Evolutionary conservation across 2,797 vertebrate species (phyloP).

Genomic region (Ataeniobius toweri): DNA sequence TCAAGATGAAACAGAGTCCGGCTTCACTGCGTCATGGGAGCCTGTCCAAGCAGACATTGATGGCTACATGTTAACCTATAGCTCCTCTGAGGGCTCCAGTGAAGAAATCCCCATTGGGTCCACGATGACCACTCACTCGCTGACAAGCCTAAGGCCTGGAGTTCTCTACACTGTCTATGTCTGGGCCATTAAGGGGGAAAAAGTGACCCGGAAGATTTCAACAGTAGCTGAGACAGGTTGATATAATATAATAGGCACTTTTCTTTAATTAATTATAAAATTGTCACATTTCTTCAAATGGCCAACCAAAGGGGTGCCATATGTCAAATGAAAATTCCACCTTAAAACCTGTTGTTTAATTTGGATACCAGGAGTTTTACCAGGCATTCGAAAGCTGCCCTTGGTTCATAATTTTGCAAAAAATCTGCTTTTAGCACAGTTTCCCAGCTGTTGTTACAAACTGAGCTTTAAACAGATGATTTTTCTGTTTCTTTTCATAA

Average conservation of each 20-base stretch:
- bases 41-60: constrained; percentile 77
- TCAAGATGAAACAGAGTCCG: constrained; percentile 78
- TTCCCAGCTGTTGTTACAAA: constrained; percentile 5
- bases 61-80: constrained; percentile 82
- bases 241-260: not conserved
- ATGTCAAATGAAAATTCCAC: not conserved
- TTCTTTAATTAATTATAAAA: not conserved
- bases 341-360: not conserved
- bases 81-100: constrained; percentile 72
- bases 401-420: not conserved
- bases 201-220: constrained; percentile 75
- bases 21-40: constrained; percentile 81
- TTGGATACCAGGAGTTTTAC: not conserved
- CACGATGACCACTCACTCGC: constrained; percentile 70
- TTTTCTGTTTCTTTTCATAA: constrained; percentile 18
- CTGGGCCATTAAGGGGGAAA: constrained; percentile 81
- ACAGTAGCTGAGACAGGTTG: constrained; percentile 66
- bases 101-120: constrained; percentile 73
- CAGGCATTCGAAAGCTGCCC: constrained; percentile 1
- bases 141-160: constrained; percentile 80
- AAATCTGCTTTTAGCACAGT: not conserved
- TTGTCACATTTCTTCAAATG: not conserved
- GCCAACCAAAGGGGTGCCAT: not conserved
- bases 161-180: constrained; percentile 77
- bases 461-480: constrained; percentile 16